Evolutionary conservation across 30 jellyfish, hydroid and myxozoan genomes (phyloP).

Genomic region (Euphysa ruthae): DNA sequence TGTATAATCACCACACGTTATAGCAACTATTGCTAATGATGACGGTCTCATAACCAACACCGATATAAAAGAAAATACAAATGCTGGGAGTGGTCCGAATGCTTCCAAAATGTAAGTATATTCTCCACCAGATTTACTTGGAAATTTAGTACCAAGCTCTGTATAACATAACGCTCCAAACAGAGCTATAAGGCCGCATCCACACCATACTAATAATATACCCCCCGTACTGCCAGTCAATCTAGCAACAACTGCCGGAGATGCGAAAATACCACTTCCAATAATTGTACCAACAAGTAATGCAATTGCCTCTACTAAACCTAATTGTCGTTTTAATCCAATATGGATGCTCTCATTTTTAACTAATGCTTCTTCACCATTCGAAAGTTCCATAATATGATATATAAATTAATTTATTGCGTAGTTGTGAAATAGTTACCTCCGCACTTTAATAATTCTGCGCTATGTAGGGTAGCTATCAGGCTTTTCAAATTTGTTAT

Average conservation of each 20-base stretch:
- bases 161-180: constrained; percentile 61
- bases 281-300: constrained; percentile 29
- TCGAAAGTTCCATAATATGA: no score
- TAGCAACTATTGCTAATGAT: constrained; percentile 51
- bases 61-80: constrained; percentile 44
- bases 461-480: no score
- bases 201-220: constrained; percentile 68
- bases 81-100: constrained; percentile 70
- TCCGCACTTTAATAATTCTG: no score
- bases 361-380: no score
- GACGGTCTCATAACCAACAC: constrained; percentile 53
- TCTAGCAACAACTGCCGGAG: constrained; percentile 71
- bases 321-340: constrained; percentile 27
- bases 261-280: constrained; percentile 78
- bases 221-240: constrained; percentile 54
- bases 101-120: constrained; percentile 41
- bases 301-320: constrained; percentile 7
- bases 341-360: no score
- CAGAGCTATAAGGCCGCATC: constrained; percentile 74
- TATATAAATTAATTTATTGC: no score
- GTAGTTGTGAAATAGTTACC: no score
- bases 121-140: constrained; percentile 73
- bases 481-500: no score
- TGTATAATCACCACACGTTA: constrained; percentile 82
- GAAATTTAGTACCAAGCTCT: constrained; percentile 80